phyloP scores from a whole-genome alignment of 1,140 invertebrate species.

The Lepidurus apus region DNA sequence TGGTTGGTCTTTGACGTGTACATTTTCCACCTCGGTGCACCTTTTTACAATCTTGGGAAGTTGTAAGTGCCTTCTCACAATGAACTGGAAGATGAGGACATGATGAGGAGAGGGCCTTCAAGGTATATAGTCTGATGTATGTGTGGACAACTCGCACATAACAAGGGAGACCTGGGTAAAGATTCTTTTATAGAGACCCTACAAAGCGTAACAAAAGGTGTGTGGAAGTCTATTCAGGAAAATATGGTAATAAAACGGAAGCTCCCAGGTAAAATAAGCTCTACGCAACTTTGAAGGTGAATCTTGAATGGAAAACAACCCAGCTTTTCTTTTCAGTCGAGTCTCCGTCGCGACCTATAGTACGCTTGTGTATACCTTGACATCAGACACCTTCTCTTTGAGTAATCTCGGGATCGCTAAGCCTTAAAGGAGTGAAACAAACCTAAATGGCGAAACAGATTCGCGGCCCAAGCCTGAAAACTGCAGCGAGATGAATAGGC shows the following conservation, averaged over 20 bases:
- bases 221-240: constrained; percentile 9
- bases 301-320: background rate
- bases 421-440: no score
- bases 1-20: background rate
- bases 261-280: constrained; percentile 21
- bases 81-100: constrained; percentile 17
- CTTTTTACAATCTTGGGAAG: background rate
- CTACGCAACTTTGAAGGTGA: background rate
- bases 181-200: background rate
- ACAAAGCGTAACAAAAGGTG: constrained; percentile 7
- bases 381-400: no score
- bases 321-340: background rate
- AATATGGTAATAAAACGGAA: constrained; percentile 22
- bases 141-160: background rate
- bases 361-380: background rate
- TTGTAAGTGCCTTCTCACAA: background rate
- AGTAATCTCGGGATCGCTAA: no score
- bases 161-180: background rate
- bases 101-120: constrained; percentile 14
- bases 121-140: background rate
- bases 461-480: no score
- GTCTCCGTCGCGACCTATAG: background rate
- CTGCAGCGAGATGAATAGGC: no score
- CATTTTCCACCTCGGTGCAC: constrained; percentile 7
- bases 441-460: no score